Evolutionary conservation across 2,113 vertebrate genomes (phyloP), one percentile per base, ranked within the genome.

Genomic region (Donacobius atricapilla): DNA sequence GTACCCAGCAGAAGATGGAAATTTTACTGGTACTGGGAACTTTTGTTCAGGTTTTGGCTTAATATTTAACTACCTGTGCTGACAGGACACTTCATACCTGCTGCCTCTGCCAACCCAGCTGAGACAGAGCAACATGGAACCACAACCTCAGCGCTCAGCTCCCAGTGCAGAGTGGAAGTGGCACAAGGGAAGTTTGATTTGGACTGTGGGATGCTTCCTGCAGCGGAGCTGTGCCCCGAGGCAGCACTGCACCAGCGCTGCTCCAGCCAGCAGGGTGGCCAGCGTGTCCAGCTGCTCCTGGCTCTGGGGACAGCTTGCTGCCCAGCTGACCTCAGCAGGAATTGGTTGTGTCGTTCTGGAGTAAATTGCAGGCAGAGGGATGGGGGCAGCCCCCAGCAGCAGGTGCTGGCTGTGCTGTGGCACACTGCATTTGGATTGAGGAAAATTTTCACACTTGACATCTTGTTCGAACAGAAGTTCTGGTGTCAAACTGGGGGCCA

Each of bases 201-300:
- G 70, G 54, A 20, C 9, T 31, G 10, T 21, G 25, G 10, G 54
- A 35, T 16, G 7, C 7, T 13, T 21, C n/a, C 44, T 68, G 57
- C 18, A 22, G 48, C 22, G 60, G 27, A 73, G 84, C 72, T 77
- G 83, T 48, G 21, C 39, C 51, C 60, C 0, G 2, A 61, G 63
- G 73, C 64, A 65, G 44, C 48, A 3, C 10, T 9, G 31, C 27
- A 5, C 12, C 3, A 1, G n/a, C 0, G 1, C 2, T 2, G 3
- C n/a, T 80, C 57, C 66, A 13, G 2, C 42, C 35, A 56, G 83
- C 27, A 51, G 39, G 24, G 69, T 15, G 53, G 24, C 44, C 57
- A 60, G 25, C 0, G 0, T 54, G 78, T 27, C 68, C 19, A 24
- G 42, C 57, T 58, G 53, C 37, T 53, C 42, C 27, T 58, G 86